Evolutionary conservation across 2,888 invertebrate genomes (phyloP).

Genomic region (Andrena minutula): DNA sequence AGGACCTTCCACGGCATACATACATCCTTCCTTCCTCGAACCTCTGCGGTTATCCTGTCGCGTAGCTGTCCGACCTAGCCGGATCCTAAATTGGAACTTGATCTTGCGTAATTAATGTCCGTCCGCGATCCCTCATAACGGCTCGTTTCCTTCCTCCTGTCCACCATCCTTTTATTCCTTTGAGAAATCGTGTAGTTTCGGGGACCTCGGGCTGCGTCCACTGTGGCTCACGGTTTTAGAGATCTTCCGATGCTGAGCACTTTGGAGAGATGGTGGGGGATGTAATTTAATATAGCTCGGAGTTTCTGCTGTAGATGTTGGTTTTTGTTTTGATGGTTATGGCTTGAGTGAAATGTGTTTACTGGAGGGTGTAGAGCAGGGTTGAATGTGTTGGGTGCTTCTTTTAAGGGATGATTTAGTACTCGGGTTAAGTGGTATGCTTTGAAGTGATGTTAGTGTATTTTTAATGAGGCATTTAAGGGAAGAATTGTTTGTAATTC

Average conservation of each 20-base stretch:
- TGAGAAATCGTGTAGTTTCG: neutral
- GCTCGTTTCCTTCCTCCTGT: constrained; percentile 39
- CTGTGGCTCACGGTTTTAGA: constrained; percentile 5
- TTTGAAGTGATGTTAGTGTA: no score
- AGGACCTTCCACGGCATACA: constrained; percentile 50
- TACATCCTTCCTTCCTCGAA: constrained; percentile 33
- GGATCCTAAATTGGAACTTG: constrained; percentile 60
- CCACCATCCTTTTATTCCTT: constrained; percentile 40
- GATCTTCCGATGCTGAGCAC: neutral
- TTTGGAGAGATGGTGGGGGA: neutral
- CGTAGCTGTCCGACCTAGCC: constrained; percentile 46
- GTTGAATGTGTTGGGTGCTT: no score
- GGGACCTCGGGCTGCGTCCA: neutral
- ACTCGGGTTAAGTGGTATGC: no score
- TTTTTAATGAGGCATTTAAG: no score
- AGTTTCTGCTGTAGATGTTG: neutral
- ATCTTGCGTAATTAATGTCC: constrained; percentile 61
- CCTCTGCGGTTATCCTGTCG: constrained; percentile 54
- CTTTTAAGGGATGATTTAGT: no score
- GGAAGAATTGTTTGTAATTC: no score
- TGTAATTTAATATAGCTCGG: constrained; percentile 1
- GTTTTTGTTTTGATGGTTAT: neutral
- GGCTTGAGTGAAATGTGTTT: neutral
- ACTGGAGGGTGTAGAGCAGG: no score
- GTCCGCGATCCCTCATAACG: constrained; percentile 57